A percentile compares a stretch with the other conserved stretches of the same genome.
Evolutionary conservation across 2,797 vertebrate genomes (phyloP).

Genomic region (Sebastes dallii): DNA sequence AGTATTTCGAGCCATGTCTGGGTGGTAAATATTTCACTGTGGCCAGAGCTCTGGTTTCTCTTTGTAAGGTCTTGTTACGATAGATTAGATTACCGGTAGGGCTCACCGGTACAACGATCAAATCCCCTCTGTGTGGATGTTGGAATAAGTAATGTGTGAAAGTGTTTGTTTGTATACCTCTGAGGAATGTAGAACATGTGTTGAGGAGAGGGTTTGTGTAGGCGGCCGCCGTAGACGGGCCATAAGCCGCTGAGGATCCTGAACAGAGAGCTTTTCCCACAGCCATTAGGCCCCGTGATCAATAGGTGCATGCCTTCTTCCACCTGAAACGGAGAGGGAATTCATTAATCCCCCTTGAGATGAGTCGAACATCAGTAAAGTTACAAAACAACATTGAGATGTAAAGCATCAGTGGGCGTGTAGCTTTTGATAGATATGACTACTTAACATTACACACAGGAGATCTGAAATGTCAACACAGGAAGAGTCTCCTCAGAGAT

Average conservation of each 20-base stretch:
- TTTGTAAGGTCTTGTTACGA: conserved; percentile 52
- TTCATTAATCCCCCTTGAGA: not conserved
- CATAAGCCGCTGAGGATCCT: conserved; percentile 94
- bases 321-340: conserved; percentile 77
- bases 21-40: conserved; percentile 77
- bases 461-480: not conserved
- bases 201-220: conserved; percentile 91
- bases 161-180: conserved; percentile 77
- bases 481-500: not conserved
- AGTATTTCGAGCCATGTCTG: not conserved
- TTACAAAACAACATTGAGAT: not conserved
- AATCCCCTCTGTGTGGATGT: not conserved
- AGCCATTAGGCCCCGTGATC: conserved; percentile 95
- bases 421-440: not conserved
- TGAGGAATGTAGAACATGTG: conserved; percentile 98
- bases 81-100: conserved; percentile 47
- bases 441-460: not conserved
- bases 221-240: conserved; percentile 93
- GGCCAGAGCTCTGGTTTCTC: conserved; percentile 66
- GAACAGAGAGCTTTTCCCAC: conserved; percentile 96
- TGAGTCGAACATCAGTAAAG: not conserved
- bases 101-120: not conserved
- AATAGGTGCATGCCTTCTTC: conserved; percentile 93
- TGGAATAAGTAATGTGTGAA: not conserved
- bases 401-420: not conserved